phyloP scores from a whole-genome alignment of 2,113 vertebrate species.

The Semicossyphus pulcher region DNA sequence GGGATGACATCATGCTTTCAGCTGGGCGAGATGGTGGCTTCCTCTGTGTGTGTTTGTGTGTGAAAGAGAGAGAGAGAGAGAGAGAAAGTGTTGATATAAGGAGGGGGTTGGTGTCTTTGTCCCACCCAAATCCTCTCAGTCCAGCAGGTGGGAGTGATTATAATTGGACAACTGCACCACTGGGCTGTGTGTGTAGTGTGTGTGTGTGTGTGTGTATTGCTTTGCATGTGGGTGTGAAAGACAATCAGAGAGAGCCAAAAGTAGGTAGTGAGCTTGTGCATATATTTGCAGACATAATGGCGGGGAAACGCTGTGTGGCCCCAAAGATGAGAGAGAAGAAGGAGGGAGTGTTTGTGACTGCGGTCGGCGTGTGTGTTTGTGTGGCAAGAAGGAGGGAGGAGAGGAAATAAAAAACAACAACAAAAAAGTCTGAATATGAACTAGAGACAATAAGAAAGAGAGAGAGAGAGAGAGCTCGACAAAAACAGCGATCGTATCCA shows the following conservation, averaged over 20 bases:
- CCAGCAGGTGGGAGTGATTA: conserved; percentile 61
- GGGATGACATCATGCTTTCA: conserved; percentile 81
- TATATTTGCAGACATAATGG: conserved; percentile 42
- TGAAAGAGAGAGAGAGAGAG: not conserved
- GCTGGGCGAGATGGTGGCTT: conserved; percentile 59
- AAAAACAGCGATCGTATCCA: conserved; percentile 47
- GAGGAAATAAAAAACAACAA: not conserved
- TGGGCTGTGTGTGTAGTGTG: conserved; percentile 26
- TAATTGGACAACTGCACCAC: conserved; percentile 64
- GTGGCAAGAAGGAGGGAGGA: not conserved
- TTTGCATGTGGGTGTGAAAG: conserved; percentile 28
- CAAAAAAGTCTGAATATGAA: conserved; percentile 6
- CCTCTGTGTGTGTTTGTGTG: conserved; percentile 33
- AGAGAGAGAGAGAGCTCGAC: conserved; percentile 22
- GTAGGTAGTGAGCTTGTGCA: conserved; percentile 30
- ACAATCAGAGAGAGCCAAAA: conserved; percentile 36
- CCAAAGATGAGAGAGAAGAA: conserved; percentile 12
- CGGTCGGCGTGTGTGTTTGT: not conserved
- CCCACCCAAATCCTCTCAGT: conserved; percentile 25
- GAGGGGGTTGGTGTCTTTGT: conserved; percentile 29
- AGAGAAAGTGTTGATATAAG: conserved; percentile 18
- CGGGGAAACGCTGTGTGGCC: conserved; percentile 14
- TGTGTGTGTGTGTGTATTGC: conserved; percentile 24
- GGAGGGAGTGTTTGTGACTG: not conserved
- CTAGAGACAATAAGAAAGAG: conserved; percentile 20